phyloP scores from a whole-genome alignment of 2,888 invertebrate species.

The Salpingus planirostris region DNA sequence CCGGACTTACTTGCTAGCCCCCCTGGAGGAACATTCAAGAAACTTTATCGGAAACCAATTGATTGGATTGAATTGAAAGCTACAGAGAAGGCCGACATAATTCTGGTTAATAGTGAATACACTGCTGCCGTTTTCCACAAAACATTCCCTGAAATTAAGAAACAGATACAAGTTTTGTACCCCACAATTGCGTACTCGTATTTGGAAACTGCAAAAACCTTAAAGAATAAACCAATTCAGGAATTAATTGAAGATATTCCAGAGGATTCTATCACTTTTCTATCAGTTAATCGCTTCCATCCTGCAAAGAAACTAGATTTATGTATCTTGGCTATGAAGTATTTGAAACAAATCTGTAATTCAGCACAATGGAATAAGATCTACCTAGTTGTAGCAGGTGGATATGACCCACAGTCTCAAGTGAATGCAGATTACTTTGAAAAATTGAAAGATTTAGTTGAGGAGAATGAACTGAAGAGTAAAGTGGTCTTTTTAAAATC shows the following conservation, averaged over 20 bases:
- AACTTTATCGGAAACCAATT: slow-evolving; percentile 74
- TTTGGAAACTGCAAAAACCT: slow-evolving; percentile 26
- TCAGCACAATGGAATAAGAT: slow-evolving; percentile 54
- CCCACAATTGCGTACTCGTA: slow-evolving; percentile 72
- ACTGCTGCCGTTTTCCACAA: slow-evolving; percentile 82
- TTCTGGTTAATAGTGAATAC: slow-evolving; percentile 93
- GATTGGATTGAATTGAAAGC: slow-evolving; percentile 88
- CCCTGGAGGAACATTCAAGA: slow-evolving; percentile 66
- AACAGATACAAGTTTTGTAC: slow-evolving; percentile 71
- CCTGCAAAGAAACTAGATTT: slow-evolving; percentile 90
- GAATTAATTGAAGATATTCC: slow-evolving; percentile 43
- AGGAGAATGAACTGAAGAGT: slow-evolving; percentile 55
- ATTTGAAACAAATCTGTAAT: slow-evolving; percentile 48
- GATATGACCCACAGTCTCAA: slow-evolving; percentile 80
- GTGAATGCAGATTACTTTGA: slow-evolving; percentile 83
- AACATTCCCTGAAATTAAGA: slow-evolving; percentile 67
- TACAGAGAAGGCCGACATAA: slow-evolving; percentile 76
- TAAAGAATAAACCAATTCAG: slow-evolving; percentile 42
- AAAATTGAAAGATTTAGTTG: slow-evolving; percentile 61
- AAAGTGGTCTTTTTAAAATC: slow-evolving; percentile 81
- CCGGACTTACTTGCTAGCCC: slow-evolving; percentile 88
- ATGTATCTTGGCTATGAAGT: slow-evolving; percentile 72
- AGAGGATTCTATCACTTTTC: slow-evolving; percentile 54
- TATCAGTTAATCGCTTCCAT: slow-evolving; percentile 96
- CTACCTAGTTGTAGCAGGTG: slow-evolving; percentile 91